Evolutionary conservation across 2,888 invertebrate species (phyloP).

Genomic region (Celastrina argiolus): DNA sequence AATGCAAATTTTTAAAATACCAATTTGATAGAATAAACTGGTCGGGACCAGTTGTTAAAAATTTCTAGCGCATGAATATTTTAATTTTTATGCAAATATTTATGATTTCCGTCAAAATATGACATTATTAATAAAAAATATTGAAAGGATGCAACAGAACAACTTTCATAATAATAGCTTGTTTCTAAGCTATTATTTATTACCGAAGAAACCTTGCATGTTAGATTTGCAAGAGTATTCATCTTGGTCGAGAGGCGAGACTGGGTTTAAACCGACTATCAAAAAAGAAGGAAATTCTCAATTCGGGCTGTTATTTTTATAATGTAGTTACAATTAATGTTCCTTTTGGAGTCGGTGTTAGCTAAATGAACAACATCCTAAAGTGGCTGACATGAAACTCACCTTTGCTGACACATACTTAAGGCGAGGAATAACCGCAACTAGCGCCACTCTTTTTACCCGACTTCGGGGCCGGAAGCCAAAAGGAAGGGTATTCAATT

Average conservation of each 20-base stretch:
- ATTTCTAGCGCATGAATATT: background rate
- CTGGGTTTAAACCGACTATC: too few relatives aligned
- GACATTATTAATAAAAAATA: background rate
- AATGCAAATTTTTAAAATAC: constrained; percentile 3
- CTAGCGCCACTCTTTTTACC: too few relatives aligned
- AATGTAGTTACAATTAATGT: too few relatives aligned
- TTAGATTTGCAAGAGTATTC: background rate
- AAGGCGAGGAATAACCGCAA: too few relatives aligned
- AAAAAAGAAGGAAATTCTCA: too few relatives aligned
- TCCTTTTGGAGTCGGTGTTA: too few relatives aligned
- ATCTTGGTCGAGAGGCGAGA: background rate
- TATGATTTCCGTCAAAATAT: background rate
- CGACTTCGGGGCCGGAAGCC: too few relatives aligned
- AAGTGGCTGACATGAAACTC: too few relatives aligned
- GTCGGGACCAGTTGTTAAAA: background rate
- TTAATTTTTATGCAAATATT: background rate
- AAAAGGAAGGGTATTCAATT: too few relatives aligned
- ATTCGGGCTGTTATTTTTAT: too few relatives aligned
- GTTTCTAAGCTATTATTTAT: background rate
- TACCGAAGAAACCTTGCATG: background rate
- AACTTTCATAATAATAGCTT: background rate
- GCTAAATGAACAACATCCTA: too few relatives aligned
- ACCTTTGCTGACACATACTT: too few relatives aligned
- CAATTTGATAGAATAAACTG: background rate
- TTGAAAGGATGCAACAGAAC: background rate